These are phyloP conservation scores for Hoplias malabaricus DNA, from an alignment of 2,113 vertebrate species.

Conservation along the genomic window DNA sequence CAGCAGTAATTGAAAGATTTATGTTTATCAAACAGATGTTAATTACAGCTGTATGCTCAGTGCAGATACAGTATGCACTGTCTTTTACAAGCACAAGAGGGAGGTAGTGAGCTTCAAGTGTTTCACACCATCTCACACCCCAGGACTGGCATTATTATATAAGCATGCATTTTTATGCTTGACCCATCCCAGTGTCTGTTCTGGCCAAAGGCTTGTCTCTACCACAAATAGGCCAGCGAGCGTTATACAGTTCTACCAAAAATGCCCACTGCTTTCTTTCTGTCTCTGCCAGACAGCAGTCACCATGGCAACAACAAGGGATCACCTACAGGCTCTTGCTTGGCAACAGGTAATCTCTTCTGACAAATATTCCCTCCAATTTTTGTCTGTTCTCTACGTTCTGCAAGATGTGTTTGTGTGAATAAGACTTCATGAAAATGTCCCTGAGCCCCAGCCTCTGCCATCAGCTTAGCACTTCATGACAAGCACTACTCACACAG, in stretches of 20 bases:
- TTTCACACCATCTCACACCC: neutral
- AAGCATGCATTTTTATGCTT: conserved; percentile 33
- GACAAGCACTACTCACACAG: neutral
- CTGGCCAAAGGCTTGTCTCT: conserved; percentile 24
- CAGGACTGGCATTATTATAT: conserved; percentile 27
- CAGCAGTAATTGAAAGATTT: neutral
- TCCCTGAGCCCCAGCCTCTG: neutral
- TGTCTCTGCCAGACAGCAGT: conserved; percentile 27
- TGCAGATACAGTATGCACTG: neutral
- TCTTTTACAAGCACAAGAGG: conserved; percentile 42
- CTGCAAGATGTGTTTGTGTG: neutral
- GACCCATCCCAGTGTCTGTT: conserved; percentile 27
- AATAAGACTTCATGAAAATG: neutral
- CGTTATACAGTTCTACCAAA: neutral
- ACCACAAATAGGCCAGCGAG: conserved; percentile 5
- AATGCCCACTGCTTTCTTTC: conserved; percentile 5
- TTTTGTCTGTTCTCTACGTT: neutral
- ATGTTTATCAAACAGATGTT: neutral
- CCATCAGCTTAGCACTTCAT: neutral
- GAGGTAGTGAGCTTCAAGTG: conserved; percentile 17
- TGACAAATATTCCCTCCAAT: conserved; percentile 27
- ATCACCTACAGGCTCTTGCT: conserved; percentile 37
- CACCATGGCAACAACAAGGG: conserved; percentile 48
- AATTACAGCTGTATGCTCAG: no score
- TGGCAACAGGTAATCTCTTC: conserved; percentile 49